phyloP scores from a whole-genome alignment of 2,797 vertebrate species.

The Hippopotamyrus pictus region DNA sequence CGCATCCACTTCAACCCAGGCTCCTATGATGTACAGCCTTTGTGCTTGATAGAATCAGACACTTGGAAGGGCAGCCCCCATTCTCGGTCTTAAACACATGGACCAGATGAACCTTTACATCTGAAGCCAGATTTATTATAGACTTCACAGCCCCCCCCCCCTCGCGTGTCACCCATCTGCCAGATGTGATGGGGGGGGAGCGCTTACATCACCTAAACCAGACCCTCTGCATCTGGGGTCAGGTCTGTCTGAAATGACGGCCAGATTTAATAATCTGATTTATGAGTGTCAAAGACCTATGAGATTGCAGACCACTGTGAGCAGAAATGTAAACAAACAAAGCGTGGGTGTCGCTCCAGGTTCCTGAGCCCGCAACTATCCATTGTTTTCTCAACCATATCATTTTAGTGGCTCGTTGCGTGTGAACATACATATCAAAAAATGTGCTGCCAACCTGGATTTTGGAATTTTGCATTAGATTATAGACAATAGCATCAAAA shows the following conservation, averaged over 20 bases:
- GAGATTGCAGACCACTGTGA: background rate
- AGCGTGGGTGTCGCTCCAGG: background rate
- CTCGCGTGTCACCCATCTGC: background rate
- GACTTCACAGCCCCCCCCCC: background rate
- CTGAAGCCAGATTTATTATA: background rate
- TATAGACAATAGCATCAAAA: background rate
- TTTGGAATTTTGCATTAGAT: background rate
- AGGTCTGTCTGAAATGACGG: background rate
- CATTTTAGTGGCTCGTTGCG: background rate
- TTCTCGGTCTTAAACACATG: background rate
- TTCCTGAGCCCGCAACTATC: background rate
- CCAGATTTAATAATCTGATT: background rate
- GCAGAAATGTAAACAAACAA: background rate
- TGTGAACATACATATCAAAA: background rate
- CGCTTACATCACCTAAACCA: background rate
- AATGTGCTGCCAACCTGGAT: background rate
- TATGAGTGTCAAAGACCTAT: background rate
- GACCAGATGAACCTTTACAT: constrained; percentile 4
- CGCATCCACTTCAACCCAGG: background rate
- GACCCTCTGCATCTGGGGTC: background rate
- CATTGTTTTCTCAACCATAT: background rate
- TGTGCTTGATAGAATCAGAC: background rate
- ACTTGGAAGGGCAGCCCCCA: background rate
- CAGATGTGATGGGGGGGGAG: background rate
- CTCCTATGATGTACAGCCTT: background rate